These are phyloP conservation scores for Gopherus flavomarginatus DNA, from an alignment of 2,113 vertebrate genomes.

Conservation along the genomic window DNA sequence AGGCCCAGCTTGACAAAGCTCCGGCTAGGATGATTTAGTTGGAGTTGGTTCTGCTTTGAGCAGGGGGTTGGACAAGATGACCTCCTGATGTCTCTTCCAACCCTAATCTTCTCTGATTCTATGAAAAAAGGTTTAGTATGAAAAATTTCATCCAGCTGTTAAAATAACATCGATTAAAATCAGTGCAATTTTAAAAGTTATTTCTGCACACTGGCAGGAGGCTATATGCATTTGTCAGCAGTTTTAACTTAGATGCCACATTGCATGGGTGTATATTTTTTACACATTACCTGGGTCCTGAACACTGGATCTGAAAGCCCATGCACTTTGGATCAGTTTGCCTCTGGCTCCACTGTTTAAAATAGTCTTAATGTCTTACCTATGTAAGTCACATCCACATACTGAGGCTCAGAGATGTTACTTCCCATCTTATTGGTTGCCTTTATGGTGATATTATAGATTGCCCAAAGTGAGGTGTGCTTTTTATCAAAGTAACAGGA, in stretches of 20 bases:
- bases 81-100: no score
- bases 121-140: not conserved
- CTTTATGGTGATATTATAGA: slow-evolving; percentile 89
- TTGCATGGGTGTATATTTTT: not conserved
- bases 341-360: not conserved
- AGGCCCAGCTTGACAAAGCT: no score
- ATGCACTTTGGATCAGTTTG: not conserved
- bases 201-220: not conserved
- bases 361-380: slow-evolving; percentile 79
- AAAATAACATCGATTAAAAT: not conserved
- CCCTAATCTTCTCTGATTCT: no score
- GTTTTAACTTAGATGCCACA: not conserved
- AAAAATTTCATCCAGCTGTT: not conserved
- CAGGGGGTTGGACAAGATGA: no score
- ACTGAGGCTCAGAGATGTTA: slow-evolving; percentile 82
- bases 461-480: slow-evolving; percentile 87
- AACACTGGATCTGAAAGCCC: not conserved
- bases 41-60: no score
- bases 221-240: not conserved
- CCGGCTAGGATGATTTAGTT: no score
- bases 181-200: not conserved
- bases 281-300: not conserved
- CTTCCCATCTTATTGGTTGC: slow-evolving; percentile 88
- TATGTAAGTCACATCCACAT: slow-evolving; percentile 89
- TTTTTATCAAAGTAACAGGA: slow-evolving; percentile 95